Base-by-base conservation (phyloP, 2,113 vertebrate species). In the Petrocephalus microphthalmus region DNA sequence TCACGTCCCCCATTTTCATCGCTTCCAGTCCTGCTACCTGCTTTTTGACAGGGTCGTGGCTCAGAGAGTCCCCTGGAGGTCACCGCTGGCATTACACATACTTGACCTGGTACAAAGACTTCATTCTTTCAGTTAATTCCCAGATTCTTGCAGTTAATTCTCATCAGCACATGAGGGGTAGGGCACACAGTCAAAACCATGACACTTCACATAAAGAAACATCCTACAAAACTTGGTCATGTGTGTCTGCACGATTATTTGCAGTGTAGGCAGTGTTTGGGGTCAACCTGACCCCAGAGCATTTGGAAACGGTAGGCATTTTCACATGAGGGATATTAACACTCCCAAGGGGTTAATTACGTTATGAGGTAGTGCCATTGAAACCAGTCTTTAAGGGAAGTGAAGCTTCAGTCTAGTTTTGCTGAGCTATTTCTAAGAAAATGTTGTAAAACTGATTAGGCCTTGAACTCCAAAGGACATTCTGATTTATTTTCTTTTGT, bases 61-160 rank as follows among this genome's bases (percentile, higher is more conserved):
- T 49, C 54, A 89, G 71, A 84, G n/a, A 47, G 20, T 54, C 33
- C 74, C 89, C 89, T 87, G 78, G 71, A 89, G 85, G 89, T 60
- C 53, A 84, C 74, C 57, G 54, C 60, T 57, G 45, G n/a, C 86
- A 87, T 85, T 52, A 42, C 86, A 87, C 29, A 17, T 54, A 78
- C 88, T 89, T 29, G 20, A 25, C 49, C 47, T 22, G 2, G 64
- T 52, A 82, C 17, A 85, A 54, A 25, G 52, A 25, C 53, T 85
- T 54, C n/a, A 13, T 85, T 53, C 25, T 22, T 84, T 47, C 47
- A 22, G 81, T 49, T 85, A 33, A 85, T 29, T 37, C 25, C 51
- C 51, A 56, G 51, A 54, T 52, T 84, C 22, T 78, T 42, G 33
- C 4, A 78, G 29, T 37, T 67, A 78, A 78, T 78, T 78, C 71